Evolutionary conservation across 2,797 vertebrate genomes (phyloP).

Genomic region (Ammospiza maritima): DNA sequence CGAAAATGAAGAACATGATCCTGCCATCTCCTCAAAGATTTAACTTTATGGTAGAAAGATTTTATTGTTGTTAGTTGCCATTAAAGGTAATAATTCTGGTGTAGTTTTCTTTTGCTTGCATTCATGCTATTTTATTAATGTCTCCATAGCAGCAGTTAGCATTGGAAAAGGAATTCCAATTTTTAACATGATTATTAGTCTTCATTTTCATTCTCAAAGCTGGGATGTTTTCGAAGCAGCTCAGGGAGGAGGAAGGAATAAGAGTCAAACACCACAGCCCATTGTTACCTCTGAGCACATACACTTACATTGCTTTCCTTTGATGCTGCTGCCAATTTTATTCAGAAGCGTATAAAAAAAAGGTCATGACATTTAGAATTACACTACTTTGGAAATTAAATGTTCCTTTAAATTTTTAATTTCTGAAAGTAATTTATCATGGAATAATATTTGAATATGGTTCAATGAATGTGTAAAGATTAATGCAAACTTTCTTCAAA

Average conservation of each 20-base stretch:
- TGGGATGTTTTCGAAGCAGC: neutral
- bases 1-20: constrained; percentile 1
- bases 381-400: constrained; percentile 58
- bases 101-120: constrained; percentile 9
- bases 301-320: constrained; percentile 36
- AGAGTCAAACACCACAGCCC: neutral
- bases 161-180: neutral
- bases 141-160: neutral
- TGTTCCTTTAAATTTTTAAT: constrained; percentile 70
- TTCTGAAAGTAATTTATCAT: constrained; percentile 38
- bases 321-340: constrained; percentile 51
- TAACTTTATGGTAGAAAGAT: neutral
- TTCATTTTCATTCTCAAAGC: constrained; percentile 9
- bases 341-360: constrained; percentile 22
- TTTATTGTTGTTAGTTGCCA: constrained; percentile 16
- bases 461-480: constrained; percentile 36
- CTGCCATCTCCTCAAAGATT: neutral
- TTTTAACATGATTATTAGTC: constrained; percentile 28
- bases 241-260: neutral
- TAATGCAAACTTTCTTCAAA: constrained; percentile 49
- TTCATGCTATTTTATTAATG: neutral
- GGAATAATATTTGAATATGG: constrained; percentile 56
- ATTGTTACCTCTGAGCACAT: constrained; percentile 17
- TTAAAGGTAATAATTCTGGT: constrained; percentile 3
- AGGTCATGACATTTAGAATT: constrained; percentile 68